Conservation (phyloP, 2,113 vertebrate species). For the Phylloscopus trochiloides region DNA sequence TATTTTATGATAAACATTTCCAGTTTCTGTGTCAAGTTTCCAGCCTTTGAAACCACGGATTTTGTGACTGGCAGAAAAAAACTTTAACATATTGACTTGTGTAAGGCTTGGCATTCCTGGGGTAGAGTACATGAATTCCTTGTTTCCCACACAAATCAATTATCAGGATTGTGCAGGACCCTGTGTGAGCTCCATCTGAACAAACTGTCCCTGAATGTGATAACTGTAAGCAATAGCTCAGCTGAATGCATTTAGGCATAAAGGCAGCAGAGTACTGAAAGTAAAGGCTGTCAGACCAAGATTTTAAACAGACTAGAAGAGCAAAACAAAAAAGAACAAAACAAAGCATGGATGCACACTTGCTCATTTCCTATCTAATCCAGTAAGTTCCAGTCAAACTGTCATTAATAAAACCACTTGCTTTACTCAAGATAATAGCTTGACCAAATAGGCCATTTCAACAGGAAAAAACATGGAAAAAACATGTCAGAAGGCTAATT, state of each 20-base stretch:
- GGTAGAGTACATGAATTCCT: not conserved
- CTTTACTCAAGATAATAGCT: not conserved
- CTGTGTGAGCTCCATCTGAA: not conserved
- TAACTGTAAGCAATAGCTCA: not conserved
- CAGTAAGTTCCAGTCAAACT: not conserved
- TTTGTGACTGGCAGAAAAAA: not conserved
- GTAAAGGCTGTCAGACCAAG: not conserved
- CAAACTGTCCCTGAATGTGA: not conserved
- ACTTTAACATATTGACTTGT: not conserved
- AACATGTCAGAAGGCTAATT: not conserved
- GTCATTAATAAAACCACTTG: not conserved
- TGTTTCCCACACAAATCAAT: not conserved
- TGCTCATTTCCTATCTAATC: not conserved
- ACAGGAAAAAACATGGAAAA: not conserved
- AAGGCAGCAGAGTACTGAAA: not conserved
- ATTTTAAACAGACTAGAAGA: not conserved
- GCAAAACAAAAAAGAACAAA: not conserved
- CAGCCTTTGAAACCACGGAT: not conserved
- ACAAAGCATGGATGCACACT: not conserved
- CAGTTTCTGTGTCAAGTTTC: not conserved
- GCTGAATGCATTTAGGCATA: not conserved
- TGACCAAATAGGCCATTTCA: not conserved
- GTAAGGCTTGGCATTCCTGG: not conserved
- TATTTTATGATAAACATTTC: not conserved
- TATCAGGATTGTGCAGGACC: not conserved